These are phyloP conservation scores for Lycodopsis pacificus DNA, from an alignment of 2,797 vertebrate genomes.

Conservation along the genomic window DNA sequence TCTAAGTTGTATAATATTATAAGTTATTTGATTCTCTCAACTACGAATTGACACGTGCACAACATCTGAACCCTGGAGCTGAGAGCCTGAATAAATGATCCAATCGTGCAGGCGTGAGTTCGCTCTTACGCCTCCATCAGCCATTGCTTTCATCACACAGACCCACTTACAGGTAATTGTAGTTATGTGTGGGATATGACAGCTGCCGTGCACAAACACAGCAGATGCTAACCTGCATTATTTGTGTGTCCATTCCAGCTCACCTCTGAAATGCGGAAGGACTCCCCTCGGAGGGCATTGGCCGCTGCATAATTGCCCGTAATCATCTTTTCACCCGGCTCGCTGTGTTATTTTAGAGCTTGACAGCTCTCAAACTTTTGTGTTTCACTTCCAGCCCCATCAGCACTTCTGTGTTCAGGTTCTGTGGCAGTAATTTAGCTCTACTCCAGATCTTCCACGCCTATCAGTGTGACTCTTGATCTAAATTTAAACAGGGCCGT, in stretches of 20 bases:
- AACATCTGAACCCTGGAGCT: no score
- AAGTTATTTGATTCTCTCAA: neutral
- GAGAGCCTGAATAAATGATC: slow-evolving; percentile 1
- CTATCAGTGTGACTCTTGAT: slow-evolving; percentile 61
- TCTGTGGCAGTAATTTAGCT: slow-evolving; percentile 70
- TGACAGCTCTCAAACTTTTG: slow-evolving; percentile 75
- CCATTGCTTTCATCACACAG: neutral
- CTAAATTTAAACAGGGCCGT: slow-evolving; percentile 62
- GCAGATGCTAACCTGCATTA: slow-evolving; percentile 22
- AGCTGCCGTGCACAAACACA: slow-evolving; percentile 26
- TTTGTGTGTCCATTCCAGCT: slow-evolving; percentile 43
- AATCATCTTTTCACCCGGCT: slow-evolving; percentile 75
- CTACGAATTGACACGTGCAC: neutral
- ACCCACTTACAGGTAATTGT: neutral
- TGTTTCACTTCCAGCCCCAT: slow-evolving; percentile 69
- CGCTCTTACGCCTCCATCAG: slow-evolving; percentile 1
- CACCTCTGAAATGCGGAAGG: slow-evolving; percentile 57
- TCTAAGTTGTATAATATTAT: neutral
- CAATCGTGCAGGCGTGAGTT: neutral
- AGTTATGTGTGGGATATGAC: neutral
- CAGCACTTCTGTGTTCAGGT: slow-evolving; percentile 74
- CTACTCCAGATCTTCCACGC: slow-evolving; percentile 65
- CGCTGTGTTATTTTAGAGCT: slow-evolving; percentile 70
- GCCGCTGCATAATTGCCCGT: slow-evolving; percentile 73
- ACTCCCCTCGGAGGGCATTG: slow-evolving; percentile 66